Percentiles rank a stretch among this genome's conserved stretches.
Evolutionary conservation across 92 coral and sea anemone species (phyloP).

Genomic region (Epizoanthus rinbou): DNA sequence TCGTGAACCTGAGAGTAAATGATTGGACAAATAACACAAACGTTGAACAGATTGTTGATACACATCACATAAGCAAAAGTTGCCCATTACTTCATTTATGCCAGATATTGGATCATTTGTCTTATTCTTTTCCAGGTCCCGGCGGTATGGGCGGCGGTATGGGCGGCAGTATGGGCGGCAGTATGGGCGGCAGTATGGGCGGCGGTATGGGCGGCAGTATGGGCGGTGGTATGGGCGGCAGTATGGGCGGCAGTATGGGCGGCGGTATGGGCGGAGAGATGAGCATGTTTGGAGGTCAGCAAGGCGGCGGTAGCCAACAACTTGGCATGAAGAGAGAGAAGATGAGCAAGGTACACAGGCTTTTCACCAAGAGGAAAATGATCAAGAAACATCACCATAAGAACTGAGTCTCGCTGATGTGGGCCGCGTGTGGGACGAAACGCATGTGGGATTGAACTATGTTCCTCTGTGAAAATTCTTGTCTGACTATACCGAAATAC

Average conservation of each 20-base stretch:
- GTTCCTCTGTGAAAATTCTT: neutral
- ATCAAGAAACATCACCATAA: slow-evolving; percentile 65
- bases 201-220: neutral
- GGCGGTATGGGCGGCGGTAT: slow-evolving; percentile 29
- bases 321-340: slow-evolving; percentile 53
- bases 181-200: slow-evolving; percentile 12
- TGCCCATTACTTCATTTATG: too few relatives aligned
- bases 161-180: neutral
- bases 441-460: neutral
- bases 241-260: slow-evolving; percentile 31
- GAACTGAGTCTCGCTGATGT: slow-evolving; percentile 26
- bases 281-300: slow-evolving; percentile 33
- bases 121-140: too few relatives aligned
- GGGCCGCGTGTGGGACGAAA: neutral
- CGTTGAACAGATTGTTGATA: too few relatives aligned
- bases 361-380: slow-evolving; percentile 52
- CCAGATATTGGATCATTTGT: too few relatives aligned
- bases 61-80: too few relatives aligned
- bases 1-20: too few relatives aligned
- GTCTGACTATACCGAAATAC: too few relatives aligned
- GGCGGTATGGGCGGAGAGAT: slow-evolving; percentile 28
- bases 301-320: slow-evolving; percentile 22
- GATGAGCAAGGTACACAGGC: slow-evolving; percentile 69
- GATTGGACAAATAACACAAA: too few relatives aligned
- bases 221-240: slow-evolving; percentile 14